Evolutionary conservation across 2,888 invertebrate species (phyloP).

Genomic region (Zygaena filipendulae): DNA sequence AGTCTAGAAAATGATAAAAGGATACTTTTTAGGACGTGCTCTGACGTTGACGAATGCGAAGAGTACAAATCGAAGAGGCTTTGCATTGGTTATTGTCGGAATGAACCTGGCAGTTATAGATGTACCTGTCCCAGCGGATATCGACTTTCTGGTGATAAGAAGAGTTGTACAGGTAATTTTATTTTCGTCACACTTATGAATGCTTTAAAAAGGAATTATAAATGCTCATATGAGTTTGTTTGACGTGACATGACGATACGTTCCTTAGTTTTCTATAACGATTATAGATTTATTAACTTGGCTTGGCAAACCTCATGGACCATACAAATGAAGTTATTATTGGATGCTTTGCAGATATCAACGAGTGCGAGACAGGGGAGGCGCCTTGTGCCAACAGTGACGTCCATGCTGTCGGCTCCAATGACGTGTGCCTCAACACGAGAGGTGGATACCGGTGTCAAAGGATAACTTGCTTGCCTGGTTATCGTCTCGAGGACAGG

Average conservation of each 20-base stretch:
- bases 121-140: constrained; percentile 88
- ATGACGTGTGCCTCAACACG: constrained; percentile 85
- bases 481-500: constrained; percentile 84
- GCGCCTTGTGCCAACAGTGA: constrained; percentile 77
- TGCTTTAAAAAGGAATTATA: not conserved
- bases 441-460: constrained; percentile 90
- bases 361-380: constrained; percentile 83
- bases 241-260: no score
- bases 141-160: constrained; percentile 75
- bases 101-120: constrained; percentile 86
- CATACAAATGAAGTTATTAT: no score
- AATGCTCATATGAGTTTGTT: no score
- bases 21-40: constrained; percentile 77
- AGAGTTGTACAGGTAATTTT: constrained; percentile 84
- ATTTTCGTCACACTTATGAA: not conserved
- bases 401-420: constrained; percentile 63
- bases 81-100: constrained; percentile 83
- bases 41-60: constrained; percentile 89
- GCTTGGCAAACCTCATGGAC: no score
- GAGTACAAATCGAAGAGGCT: constrained; percentile 77
- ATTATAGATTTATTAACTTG: no score
- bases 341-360: constrained; percentile 73
- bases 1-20: no score
- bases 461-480: constrained; percentile 83
- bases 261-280: no score